A percentile compares a stretch with the other conserved stretches of the same genome.
Evolutionary conservation across 2,797 vertebrate species (phyloP).

Genomic region (Micrastur ruficollis): DNA sequence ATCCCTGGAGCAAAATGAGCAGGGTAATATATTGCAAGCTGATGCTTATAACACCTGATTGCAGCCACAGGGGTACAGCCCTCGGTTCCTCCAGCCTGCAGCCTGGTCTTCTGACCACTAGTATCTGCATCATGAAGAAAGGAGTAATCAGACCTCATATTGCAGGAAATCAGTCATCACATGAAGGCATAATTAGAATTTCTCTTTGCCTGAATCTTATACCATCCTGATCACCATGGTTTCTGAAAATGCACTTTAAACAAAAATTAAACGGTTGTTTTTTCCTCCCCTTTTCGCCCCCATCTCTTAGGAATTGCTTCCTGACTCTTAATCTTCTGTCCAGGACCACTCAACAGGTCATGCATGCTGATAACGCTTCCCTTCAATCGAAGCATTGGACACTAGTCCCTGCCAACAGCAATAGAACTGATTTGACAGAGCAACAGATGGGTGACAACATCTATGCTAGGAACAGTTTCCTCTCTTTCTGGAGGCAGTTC

Average conservation of each 20-base stretch:
- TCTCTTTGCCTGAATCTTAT: not conserved
- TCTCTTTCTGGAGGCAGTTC: not conserved
- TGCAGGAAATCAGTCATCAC: not conserved
- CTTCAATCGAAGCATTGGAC: not conserved
- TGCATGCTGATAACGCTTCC: not conserved
- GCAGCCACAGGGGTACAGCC: not conserved
- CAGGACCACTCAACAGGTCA: not conserved
- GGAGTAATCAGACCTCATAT: not conserved
- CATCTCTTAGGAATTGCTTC: not conserved
- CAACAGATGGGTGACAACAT: not conserved
- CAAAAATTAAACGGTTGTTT: not conserved
- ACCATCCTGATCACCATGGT: not conserved
- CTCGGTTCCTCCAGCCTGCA: not conserved
- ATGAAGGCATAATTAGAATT: not conserved
- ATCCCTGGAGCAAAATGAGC: not conserved
- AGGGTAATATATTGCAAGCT: not conserved
- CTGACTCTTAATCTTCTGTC: not conserved
- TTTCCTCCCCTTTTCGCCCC: not conserved
- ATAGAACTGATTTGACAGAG: not conserved
- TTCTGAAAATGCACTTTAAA: not conserved
- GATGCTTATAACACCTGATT: not conserved
- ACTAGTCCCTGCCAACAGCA: not conserved
- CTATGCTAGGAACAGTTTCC: not conserved
- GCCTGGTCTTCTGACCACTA: not conserved
- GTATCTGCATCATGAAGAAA: not conserved